Percentiles rank a stretch among this genome's conserved stretches.
Conservation (phyloP, 2,797 vertebrate genomes). For the Chrosomus eos region DNA sequence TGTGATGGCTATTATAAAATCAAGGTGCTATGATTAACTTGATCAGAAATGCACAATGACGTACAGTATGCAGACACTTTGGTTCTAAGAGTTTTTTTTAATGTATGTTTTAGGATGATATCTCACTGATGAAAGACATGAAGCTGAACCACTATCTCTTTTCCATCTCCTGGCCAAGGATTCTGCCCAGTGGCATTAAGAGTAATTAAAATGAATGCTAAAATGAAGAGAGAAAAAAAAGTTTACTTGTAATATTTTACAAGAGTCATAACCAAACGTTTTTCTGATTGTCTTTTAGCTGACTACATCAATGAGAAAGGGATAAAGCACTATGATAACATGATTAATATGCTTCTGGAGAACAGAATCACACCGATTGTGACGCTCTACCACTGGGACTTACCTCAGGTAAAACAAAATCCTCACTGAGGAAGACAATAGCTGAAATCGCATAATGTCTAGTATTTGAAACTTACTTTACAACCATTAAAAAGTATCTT, state of each 20-base stretch:
- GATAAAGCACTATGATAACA: conserved; percentile 84
- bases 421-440: neutral
- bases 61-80: neutral
- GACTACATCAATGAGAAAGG: conserved; percentile 87
- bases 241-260: neutral
- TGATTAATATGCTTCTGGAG: conserved; percentile 86
- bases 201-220: conserved; percentile 56
- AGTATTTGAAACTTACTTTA: neutral
- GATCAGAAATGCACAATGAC: neutral
- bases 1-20: conserved; percentile 89
- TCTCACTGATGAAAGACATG: conserved; percentile 85
- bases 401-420: conserved; percentile 82
- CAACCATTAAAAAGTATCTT: neutral
- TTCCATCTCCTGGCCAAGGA: conserved; percentile 92
- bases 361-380: conserved; percentile 87
- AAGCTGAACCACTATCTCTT: conserved; percentile 87
- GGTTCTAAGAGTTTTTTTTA: conserved; percentile 1
- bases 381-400: conserved; percentile 91
- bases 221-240: neutral
- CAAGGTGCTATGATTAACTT: conserved; percentile 75
- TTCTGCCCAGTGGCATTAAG: conserved; percentile 87
- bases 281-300: conserved; percentile 68
- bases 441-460: neutral
- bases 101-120: conserved; percentile 81
- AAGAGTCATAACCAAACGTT: neutral